Evolutionary conservation across 2,888 invertebrate species (phyloP), one percentile per base, ranked within the genome.

Genomic region (Phanerotoma sp.): DNA sequence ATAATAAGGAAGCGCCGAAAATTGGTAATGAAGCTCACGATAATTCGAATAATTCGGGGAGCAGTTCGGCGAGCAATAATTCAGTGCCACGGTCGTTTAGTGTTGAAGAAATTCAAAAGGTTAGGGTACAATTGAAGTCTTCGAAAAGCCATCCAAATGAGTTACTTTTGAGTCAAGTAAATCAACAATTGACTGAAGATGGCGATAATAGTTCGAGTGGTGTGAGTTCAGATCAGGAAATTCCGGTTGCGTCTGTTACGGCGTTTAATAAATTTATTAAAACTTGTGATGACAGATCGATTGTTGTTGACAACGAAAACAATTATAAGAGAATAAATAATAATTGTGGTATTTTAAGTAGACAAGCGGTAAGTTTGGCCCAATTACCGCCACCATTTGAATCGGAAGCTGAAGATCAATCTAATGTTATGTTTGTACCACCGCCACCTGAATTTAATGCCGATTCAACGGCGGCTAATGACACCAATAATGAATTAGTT

Each of bases 181-280:
- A 73, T 11, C 74, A 76, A 38, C 71, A 74, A 1, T 65, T 69
- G 6, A n/a, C n/a, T n/a, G 91, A 90, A 79, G 92, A 92, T 77
- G 90, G 89, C 45, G 93, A 93, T 78, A 92, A 92, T 78, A 91
- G 92, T 62, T 91, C 92, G 5, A 91, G 91, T 21, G 92, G 92
- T 18, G 92, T 93, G 1, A 91, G 91, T 62, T 91, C 91, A 45
- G 93, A 93, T 78, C 92, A 93, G 75, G 92, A 88, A 66, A 79
- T 85, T 16, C 83, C 83, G 2, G 80, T 81, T 3, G 83, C 83
- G 48, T 81, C 82, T 20, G 79, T 79, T 33, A 73, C 75, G 6
- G 81, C 81, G 5, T 80, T 79, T 63, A 78, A 78, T 58, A 72
- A 71, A 4, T 55, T 63, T 32, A 66, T 77, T 64, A n/a, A n/a